Percentiles rank a stretch among this genome's conserved stretches.
phyloP scores from a whole-genome alignment of 35 echinoderm and acorn worm genomes.

The Heliocidaris tuberculata region DNA sequence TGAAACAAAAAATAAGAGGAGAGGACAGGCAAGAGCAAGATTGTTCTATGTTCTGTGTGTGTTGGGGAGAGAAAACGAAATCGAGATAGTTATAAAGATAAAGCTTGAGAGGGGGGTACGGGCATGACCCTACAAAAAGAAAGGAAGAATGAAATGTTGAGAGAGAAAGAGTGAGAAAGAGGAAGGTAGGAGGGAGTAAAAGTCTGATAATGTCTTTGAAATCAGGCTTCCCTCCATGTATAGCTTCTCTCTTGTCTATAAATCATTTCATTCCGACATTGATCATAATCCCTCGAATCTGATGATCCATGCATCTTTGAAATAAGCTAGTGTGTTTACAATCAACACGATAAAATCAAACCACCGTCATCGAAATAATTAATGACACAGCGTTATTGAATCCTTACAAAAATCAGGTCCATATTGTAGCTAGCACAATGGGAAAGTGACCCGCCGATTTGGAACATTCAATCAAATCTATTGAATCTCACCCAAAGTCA shows the following conservation, averaged over 20 bases:
- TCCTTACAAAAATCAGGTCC: not conserved
- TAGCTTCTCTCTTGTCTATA: not conserved
- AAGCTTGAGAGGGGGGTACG: too few species aligned
- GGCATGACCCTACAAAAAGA: too few species aligned
- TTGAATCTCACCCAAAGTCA: not conserved
- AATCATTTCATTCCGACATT: not conserved
- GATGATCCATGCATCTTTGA: not conserved
- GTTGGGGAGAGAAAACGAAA: too few species aligned
- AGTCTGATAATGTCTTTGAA: not conserved
- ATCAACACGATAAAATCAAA: not conserved
- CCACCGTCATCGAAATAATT: not conserved
- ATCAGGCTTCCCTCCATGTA: not conserved
- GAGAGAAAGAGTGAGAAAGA: too few species aligned
- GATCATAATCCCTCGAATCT: not conserved
- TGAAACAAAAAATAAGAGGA: too few species aligned
- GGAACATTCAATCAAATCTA: not conserved
- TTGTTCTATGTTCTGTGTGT: too few species aligned
- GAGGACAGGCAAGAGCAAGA: too few species aligned
- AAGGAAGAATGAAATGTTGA: too few species aligned
- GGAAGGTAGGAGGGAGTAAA: not conserved
- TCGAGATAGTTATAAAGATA: too few species aligned
- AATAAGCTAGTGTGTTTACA: not conserved
- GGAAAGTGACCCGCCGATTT: not conserved
- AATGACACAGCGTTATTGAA: not conserved
- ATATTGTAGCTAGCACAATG: not conserved